phyloP scores from a whole-genome alignment of 2,888 invertebrate species.

The Scotopteryx bipunctaria region DNA sequence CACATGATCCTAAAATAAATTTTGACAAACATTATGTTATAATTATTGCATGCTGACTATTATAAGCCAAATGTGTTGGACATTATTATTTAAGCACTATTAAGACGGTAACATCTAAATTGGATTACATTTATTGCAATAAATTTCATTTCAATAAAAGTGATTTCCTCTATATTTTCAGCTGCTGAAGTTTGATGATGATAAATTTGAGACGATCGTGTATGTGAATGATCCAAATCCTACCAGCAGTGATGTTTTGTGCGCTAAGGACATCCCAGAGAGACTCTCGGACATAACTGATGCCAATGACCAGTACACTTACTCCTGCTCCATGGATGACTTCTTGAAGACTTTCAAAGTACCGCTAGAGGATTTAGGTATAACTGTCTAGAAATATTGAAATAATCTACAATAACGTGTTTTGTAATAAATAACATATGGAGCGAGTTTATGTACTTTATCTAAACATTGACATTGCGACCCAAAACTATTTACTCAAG shows the following conservation, averaged over 20 bases:
- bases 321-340: constrained; percentile 3
- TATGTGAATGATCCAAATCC: constrained; percentile 13
- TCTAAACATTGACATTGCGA: too few species aligned
- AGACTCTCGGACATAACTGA: background rate
- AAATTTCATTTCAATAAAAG: too few species aligned
- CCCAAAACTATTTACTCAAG: too few species aligned
- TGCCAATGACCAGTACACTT: constrained; percentile 5
- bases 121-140: too few species aligned
- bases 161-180: background rate
- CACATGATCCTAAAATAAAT: too few species aligned
- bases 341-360: constrained; percentile 9
- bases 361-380: background rate
- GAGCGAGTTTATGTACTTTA: too few species aligned
- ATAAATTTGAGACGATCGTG: constrained; percentile 9
- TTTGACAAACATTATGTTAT: too few species aligned
- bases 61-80: too few species aligned
- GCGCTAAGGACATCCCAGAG: background rate
- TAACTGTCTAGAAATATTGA: background rate
- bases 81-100: too few species aligned
- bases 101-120: too few species aligned
- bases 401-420: background rate
- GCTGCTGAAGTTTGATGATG: constrained; percentile 4
- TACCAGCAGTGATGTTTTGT: constrained; percentile 2
- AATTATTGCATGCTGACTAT: too few species aligned
- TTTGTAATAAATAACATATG: too few species aligned